Base-by-base conservation (phyloP, 1,140 invertebrate genomes). In the Vollenhovia emeryi region DNA sequence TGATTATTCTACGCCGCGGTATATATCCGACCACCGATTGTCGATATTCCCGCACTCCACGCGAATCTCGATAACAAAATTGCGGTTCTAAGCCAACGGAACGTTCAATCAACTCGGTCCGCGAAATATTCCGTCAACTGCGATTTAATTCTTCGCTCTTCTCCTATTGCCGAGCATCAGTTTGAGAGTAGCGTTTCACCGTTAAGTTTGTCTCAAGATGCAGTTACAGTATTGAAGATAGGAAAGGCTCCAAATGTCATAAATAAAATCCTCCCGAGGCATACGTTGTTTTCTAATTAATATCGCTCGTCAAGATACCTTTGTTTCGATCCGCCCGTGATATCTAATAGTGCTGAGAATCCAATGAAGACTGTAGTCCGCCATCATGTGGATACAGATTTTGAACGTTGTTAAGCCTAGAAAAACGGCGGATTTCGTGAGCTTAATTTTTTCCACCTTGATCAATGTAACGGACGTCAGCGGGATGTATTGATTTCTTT, bases 321-420 rank as follows among this genome's bases (percentile, higher is more conserved):
- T 95, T 1, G 95, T 95, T 80, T 96, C 94, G 45, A 95, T 94
- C 62, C 96, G 93, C n/a, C 97, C 97, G 92, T 98, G 96, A 84
- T 95, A 95, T 8, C 96, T 95, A 62, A 98, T 96, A 1, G 96
- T 95, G 66, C 75, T 95, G 94, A 98, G 91, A 15, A 98, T 94
- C 96, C 97, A 97, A 91, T 96, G 98, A 0, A 98, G 93, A 60
- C 96, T 96, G 91, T 97, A 97, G 93, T 98, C 98, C 4, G 96
- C 96, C 15, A 96, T 91, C 88, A 98, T 96, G 86, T 97, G 97
- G 48, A 97, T 96, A 5, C 95, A 90, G 0, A 97, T 93, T 92
- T 98, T 97, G 57, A 97, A 94, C 0, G 96, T 96, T 2, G 96
- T 96, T 11, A 97, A 92, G 0, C 94, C 85, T 87, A 98, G 94